Conservation (phyloP, 2,888 invertebrate species). For the Calameuta pallipes region DNA sequence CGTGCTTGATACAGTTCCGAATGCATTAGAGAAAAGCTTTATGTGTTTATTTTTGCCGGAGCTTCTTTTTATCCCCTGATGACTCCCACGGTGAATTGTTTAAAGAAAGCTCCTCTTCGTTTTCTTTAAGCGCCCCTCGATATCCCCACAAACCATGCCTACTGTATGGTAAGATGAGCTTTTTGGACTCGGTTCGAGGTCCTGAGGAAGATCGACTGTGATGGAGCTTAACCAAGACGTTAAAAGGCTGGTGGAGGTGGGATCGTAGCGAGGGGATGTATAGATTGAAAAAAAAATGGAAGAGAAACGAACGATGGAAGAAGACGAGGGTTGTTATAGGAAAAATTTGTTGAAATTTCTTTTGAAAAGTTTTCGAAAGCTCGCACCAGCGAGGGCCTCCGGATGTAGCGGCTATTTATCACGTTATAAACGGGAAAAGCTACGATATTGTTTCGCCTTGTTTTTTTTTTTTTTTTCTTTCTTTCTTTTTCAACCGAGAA, state of each 20-base stretch:
- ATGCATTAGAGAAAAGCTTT: not conserved
- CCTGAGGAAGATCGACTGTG: not conserved
- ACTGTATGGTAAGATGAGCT: not conserved
- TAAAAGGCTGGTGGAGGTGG: not conserved
- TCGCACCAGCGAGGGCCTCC: not conserved
- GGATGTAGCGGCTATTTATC: not conserved
- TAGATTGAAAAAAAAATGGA: not conserved
- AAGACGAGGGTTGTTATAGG: not conserved
- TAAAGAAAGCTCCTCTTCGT: not conserved
- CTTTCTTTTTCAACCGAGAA: not conserved
- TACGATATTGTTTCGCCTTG: not conserved
- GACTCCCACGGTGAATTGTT: not conserved
- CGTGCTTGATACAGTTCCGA: not conserved
- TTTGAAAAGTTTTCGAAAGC: not conserved
- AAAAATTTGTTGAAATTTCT: not conserved
- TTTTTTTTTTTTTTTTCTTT: too few species aligned
- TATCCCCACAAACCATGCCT: not conserved
- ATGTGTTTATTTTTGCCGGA: not conserved
- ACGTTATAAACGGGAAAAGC: not conserved
- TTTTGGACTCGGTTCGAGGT: not conserved
- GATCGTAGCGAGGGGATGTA: not conserved
- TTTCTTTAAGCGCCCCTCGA: constrained; percentile 6
- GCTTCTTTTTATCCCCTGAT: not conserved
- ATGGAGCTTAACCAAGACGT: not conserved
- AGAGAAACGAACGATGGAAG: not conserved